phyloP scores from a whole-genome alignment of 2,113 vertebrate species.

The Zosterops japonicus region DNA sequence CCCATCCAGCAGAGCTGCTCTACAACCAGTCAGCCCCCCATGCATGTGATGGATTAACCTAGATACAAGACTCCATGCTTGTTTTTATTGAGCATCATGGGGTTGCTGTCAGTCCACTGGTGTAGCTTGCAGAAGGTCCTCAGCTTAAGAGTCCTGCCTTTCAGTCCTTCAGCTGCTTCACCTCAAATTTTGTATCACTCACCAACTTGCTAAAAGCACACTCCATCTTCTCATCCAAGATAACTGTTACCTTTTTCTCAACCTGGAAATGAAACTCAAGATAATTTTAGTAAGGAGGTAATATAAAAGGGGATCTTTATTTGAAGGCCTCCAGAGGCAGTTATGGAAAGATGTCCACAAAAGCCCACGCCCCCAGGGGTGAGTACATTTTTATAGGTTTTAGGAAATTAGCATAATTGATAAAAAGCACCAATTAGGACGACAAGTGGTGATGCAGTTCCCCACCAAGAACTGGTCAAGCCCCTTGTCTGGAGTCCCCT shows the following conservation, averaged over 20 bases:
- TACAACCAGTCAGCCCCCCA: not conserved
- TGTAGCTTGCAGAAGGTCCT: not conserved
- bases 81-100: not conserved
- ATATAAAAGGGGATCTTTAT: not conserved
- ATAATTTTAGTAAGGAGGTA: not conserved
- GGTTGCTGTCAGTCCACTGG: not conserved
- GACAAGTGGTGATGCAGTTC: not conserved
- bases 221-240: not conserved
- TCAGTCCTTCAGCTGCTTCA: not conserved
- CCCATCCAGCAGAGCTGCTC: not conserved
- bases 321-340: not conserved
- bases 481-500: not conserved
- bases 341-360: not conserved
- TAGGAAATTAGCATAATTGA: not conserved
- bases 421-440: not conserved
- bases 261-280: not conserved
- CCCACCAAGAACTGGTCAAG: too few relatives aligned
- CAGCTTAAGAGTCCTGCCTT: not conserved
- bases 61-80: not conserved
- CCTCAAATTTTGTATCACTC: accelerated
- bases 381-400: not conserved
- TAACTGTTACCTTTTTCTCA: not conserved
- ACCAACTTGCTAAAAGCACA: not conserved
- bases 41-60: not conserved
- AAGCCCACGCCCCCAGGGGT: accelerated